Evolutionary conservation across 1,140 invertebrate genomes (phyloP), one percentile per base, ranked within the genome.

Genomic region (Eciton burchellii): DNA sequence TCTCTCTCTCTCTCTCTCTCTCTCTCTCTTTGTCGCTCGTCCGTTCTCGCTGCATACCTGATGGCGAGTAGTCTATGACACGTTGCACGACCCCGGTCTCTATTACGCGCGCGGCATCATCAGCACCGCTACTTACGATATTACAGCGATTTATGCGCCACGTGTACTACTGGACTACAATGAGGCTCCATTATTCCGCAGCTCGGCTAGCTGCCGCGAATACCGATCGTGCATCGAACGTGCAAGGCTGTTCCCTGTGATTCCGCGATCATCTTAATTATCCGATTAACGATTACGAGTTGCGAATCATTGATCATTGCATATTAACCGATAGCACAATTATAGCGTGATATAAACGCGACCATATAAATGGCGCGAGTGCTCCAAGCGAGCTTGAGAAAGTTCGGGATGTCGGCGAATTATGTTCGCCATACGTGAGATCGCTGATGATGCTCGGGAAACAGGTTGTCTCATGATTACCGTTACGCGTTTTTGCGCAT

Each of bases 61-160:
- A 62, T 47, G 12, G 16, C 19, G 16, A 14, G n/a, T 41, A 24
- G 66, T 24, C n/a, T 45, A 52, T 43, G 9, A 41, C 43, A 57
- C 12, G 71, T 24, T 72, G 66, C 65, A 41, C 57, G 63, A 65
- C 73, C 35, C 6, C 35, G 35, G 35, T 35, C 35, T 72, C 68
- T 63, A 68, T 68, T 81, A 62, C 24, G 47, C 41, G 66, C 47
- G 66, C 70, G 41, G 45, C 68, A 62, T 60, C 68, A 62, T 81
- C 70, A 41, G 59, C 57, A 60, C 43, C 56, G 35, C 52, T 70
- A 79, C 74, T 79, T 79, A 77, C 24, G 49, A 68, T 68, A 68
- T 77, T 77, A 56, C 49, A 26, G 43, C 43, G 43, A 79, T 79
- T 79, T 68, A 70, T 65, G 49, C 54, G 3, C 47, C 9, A 43